A percentile compares a stretch with the other conserved stretches of the same genome.
These are phyloP conservation scores for Amiota minor DNA, from an alignment of 2,888 invertebrate species.

Conservation along the genomic window DNA sequence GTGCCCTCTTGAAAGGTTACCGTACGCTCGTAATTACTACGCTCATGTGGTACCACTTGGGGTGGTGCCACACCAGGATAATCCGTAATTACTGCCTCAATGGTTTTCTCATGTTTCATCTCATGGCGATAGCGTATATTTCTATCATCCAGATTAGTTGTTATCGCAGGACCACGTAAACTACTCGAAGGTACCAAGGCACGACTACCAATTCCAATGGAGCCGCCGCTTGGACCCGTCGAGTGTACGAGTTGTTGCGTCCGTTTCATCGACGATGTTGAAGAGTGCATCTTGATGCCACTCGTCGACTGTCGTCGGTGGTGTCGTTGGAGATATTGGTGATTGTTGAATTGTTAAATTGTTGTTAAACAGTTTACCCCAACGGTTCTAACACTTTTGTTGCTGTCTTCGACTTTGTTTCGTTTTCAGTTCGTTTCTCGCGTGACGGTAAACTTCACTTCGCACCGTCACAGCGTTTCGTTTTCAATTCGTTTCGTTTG, in stretches of 20 bases:
- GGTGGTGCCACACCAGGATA: constrained; percentile 62
- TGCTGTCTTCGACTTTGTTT: constrained; percentile 47
- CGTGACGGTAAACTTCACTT: constrained; percentile 16
- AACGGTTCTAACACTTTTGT: constrained; percentile 16
- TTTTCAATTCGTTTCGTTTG: constrained; percentile 32
- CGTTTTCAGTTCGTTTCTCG: constrained; percentile 26
- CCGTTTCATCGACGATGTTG: constrained; percentile 62
- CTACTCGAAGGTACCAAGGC: background rate
- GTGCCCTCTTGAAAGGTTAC: constrained; percentile 70
- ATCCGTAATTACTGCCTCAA: constrained; percentile 76
- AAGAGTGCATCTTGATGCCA: constrained; percentile 57
- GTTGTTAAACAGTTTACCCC: background rate
- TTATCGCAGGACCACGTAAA: constrained; percentile 77
- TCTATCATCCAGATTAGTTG: constrained; percentile 76
- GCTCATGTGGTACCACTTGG: constrained; percentile 57
- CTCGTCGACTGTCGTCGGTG: constrained; percentile 36
- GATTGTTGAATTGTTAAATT: constrained; percentile 55
- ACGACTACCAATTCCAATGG: background rate
- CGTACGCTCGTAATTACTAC: constrained; percentile 75
- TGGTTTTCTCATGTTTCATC: constrained; percentile 76
- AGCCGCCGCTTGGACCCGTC: constrained; percentile 22
- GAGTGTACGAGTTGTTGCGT: constrained; percentile 58
- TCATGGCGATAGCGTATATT: constrained; percentile 74
- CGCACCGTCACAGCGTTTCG: constrained; percentile 5
- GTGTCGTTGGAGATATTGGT: constrained; percentile 38